Percentiles rank a stretch among this genome's conserved stretches.
phyloP scores from a whole-genome alignment of 1,140 invertebrate genomes.

The Ostrea denselamellosa region DNA sequence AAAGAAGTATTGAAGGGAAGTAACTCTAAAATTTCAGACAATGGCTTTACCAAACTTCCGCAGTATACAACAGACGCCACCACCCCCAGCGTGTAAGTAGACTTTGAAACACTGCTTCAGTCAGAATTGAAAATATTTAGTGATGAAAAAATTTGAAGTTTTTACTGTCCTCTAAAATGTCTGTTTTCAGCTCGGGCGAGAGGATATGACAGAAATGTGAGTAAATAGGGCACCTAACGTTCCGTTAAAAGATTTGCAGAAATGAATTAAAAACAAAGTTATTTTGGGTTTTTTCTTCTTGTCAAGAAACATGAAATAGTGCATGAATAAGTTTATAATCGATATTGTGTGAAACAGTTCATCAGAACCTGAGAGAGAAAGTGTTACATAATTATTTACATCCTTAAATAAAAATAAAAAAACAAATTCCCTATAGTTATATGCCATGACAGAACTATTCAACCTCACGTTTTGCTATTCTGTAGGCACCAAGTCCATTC shows the following conservation, averaged over 20 bases:
- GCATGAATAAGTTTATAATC: too few species aligned
- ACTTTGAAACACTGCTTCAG: not conserved
- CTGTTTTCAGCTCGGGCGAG: slow-evolving; percentile 49
- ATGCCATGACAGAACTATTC: not conserved
- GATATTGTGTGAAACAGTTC: too few species aligned
- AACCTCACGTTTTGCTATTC: slow-evolving; percentile 41
- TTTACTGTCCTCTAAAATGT: not conserved
- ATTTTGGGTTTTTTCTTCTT: too few species aligned
- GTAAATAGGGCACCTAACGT: not conserved
- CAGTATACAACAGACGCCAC: slow-evolving; percentile 57
- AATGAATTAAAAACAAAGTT: not conserved
- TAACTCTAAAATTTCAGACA: not conserved
- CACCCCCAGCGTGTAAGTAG: slow-evolving; percentile 5
- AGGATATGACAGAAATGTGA: slow-evolving; percentile 30
- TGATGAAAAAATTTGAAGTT: not conserved
- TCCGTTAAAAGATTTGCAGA: not conserved
- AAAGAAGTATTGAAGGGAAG: not conserved
- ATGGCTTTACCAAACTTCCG: slow-evolving; percentile 58
- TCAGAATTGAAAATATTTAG: not conserved
- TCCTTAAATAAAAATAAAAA: too few species aligned
- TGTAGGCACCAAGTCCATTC: slow-evolving; percentile 84
- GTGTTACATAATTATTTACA: too few species aligned
- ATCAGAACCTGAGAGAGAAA: too few species aligned
- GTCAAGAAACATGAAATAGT: too few species aligned
- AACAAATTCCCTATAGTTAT: too few species aligned